Base-by-base conservation (phyloP, 1,140 invertebrate genomes). In the Macrotrachela quadricornifera region DNA sequence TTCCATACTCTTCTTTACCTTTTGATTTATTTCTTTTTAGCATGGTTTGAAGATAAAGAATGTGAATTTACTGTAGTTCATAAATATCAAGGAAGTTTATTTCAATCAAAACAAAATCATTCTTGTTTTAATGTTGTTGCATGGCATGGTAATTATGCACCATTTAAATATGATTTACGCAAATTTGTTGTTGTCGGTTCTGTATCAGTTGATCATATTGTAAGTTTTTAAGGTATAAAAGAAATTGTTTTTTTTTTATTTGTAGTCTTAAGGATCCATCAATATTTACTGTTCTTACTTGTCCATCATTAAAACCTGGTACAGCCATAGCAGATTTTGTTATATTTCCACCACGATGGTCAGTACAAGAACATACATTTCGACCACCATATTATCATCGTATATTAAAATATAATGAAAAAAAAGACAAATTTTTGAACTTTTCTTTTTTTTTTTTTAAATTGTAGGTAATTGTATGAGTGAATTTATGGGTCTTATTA, bases 111-210 rank as follows among this genome's bases (percentile, higher is more conserved):
- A 55, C 85, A 92, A 71, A 67, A 78, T 59, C 85, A 95, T 69
- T 90, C 83, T 43, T 85, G 86, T 9, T 99, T 95, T 68, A 87
- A 99, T 73, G 92, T 99, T 11, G 88, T 96, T 0, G 90, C 87
- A 13, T 99, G 92, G 92, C 86, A 94, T 69, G 92, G 92, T 4
- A 99, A 97, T 71, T 97, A 96, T 68, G 83, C 81, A 21, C 92
- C 92, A 0, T 99, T 83, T 69, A 99, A 96, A 70, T 99, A 97
- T 68, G 78, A 91, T 65, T 73, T 95, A 30, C 74, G 73, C 55
- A 80, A 82, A 53, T 99, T 95, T 67, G 92, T 88, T 80, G 82
- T 83, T 37, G 83, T 97, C 63, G 97, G 97, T 68, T 80, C 85
- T 1, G 91, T 95, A 1, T 80, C 84, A 1, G 92, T 85, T 66